Conservation (phyloP, 2,888 invertebrate species). For the Apotomis betuletana region DNA sequence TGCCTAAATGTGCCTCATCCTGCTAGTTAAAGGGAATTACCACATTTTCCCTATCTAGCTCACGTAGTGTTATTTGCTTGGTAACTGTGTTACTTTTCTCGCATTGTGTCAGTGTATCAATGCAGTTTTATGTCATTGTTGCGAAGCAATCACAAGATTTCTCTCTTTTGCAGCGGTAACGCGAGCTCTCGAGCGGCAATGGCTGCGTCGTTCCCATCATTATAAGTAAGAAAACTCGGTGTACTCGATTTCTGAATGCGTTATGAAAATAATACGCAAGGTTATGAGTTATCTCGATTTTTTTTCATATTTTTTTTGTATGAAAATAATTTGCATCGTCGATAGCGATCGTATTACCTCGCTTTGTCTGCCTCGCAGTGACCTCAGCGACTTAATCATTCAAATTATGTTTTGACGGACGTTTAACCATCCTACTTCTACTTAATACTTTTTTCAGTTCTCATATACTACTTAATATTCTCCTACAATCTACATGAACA, state of each 20-base stretch:
- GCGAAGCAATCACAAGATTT: conserved; percentile 59
- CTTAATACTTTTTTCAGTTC: background rate
- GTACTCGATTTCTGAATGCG: conserved; percentile 49
- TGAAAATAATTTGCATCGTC: conserved; percentile 36
- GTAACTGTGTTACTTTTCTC: conserved; percentile 44
- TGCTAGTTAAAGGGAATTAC: too few species aligned
- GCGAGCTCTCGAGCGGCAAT: conserved; percentile 54
- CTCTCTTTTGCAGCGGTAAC: conserved; percentile 56
- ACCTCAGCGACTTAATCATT: conserved; percentile 29
- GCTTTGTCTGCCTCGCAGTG: conserved; percentile 31
- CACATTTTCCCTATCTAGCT: conserved; percentile 13
- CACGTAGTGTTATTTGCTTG: conserved; percentile 39
- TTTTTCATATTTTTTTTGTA: conserved; percentile 38
- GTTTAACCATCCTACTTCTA: conserved; percentile 4
- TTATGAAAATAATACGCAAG: conserved; percentile 36
- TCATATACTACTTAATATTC: background rate
- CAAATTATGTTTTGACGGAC: conserved; percentile 20
- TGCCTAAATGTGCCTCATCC: too few species aligned
- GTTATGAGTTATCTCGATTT: conserved; percentile 40
- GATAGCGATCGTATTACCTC: conserved; percentile 38
- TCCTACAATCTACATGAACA: background rate
- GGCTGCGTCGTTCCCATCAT: conserved; percentile 62
- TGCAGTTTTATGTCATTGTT: conserved; percentile 56
- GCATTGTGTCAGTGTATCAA: conserved; percentile 51
- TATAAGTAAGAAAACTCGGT: conserved; percentile 52